Evolutionary conservation across 2,113 vertebrate species (phyloP), one percentile per base, ranked within the genome.

Genomic region (Perccottus glenii): DNA sequence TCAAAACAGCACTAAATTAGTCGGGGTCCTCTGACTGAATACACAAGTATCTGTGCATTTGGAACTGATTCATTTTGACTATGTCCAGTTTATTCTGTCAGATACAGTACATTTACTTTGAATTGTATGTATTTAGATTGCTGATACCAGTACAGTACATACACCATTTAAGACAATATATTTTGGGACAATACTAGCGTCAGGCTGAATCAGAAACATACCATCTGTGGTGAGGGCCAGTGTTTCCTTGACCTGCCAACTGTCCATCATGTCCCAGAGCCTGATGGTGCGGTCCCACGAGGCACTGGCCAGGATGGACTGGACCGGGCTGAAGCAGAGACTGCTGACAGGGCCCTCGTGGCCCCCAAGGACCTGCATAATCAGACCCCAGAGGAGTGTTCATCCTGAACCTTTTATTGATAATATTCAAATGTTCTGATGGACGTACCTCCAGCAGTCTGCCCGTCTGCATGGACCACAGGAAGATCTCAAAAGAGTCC

Each of bases 391-490:
- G 0, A 15, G 2, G 1, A 9, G 11, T 14, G 0, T 40, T 56
- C 36, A 40, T 8, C 2, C 2, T 14, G 38, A 49, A 32, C 11
- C 8, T 42, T 16, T 15, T 5, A 3, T 15, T 4, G 32, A 2
- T 5, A 47, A 1, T 15, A 36, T 32, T 19, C 38, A 15, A 0
- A 0, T 9, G 32, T n/a, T 0, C 33, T 19, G 2, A 1, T 5
- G 11, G 3, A 4, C 67, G 5, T 78, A 98, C 98, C 64, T 99
- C 98, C 7, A 99, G 92, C 45, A 99, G 93, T 19, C 96, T 86
- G 46, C 97, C 98, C 0, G 95, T 99, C 93, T 98, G 96, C 95
- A 99, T 94, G 33, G 97, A 98, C 98, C 98, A 99, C 72, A 99
- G 90, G n/a, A 97, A 98, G 80, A 99, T 92, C 89, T 98, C 96